Evolutionary conservation across 2,888 invertebrate species (phyloP).

Genomic region (Euzophera pinguis): DNA sequence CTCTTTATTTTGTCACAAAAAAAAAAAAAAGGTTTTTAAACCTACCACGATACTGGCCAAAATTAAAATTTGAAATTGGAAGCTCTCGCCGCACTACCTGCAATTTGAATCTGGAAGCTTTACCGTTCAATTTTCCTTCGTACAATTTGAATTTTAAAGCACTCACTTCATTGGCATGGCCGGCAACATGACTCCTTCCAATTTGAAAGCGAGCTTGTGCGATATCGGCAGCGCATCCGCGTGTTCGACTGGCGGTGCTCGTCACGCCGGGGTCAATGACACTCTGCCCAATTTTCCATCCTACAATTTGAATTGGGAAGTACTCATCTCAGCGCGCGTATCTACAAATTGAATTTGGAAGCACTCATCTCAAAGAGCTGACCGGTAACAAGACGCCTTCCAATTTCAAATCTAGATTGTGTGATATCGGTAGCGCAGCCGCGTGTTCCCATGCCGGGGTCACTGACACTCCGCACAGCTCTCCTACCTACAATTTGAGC

Average conservation of each 20-base stretch:
- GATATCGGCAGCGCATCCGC: constrained; percentile 91
- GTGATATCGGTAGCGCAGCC: constrained; percentile 89
- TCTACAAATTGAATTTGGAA: background rate
- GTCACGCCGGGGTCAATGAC: constrained; percentile 62
- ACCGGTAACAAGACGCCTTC: constrained; percentile 91
- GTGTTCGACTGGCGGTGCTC: constrained; percentile 84
- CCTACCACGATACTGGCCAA: background rate
- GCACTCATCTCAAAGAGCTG: constrained; percentile 75
- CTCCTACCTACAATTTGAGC: constrained; percentile 67
- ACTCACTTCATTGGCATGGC: constrained; percentile 82
- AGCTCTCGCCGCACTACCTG: constrained; percentile 59
- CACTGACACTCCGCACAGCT: constrained; percentile 66
- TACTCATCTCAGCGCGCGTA: constrained; percentile 83
- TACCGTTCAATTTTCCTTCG: background rate
- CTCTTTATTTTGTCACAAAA: too few species aligned
- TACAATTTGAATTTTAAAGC: background rate
- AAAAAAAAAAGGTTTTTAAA: too few species aligned
- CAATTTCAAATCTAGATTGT: constrained; percentile 93
- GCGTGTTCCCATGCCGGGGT: constrained; percentile 85
- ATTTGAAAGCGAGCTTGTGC: constrained; percentile 93
- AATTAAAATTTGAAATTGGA: background rate
- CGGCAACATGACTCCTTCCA: constrained; percentile 93
- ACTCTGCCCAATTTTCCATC: constrained; percentile 57
- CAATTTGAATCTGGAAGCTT: background rate
- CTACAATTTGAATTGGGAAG: background rate